Base-by-base conservation (phyloP, 2,113 vertebrate genomes). In the Leiothrix lutea region DNA sequence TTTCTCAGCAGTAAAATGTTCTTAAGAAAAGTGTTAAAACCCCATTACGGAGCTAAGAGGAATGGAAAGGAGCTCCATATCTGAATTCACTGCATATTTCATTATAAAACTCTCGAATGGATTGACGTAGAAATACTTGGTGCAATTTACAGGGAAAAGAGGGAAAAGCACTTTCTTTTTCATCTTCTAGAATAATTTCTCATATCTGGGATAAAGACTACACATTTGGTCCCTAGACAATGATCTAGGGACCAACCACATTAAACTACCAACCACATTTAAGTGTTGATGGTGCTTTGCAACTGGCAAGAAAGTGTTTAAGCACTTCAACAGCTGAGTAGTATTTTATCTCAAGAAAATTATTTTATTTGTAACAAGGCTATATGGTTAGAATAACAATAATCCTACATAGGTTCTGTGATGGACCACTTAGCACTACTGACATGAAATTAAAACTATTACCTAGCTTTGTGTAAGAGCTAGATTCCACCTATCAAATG, bases 31-130 rank as follows among this genome's bases (percentile, higher is more conserved):
- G 58, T 1, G 0, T 94, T 91, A 95, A 93, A 95, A 93, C 56
- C n/a, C 67, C 65, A 54, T 88, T 83, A 75, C 2, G 56, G 29
- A 88, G 67, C 56, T 60, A 80, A 73, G 40, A 77, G 80, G 86
- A 93, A 74, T 44, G 57, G 80, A 44, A 88, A 81, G 42, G 21
- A 45, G 50, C 21, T 53, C 56, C n/a, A 61, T 53, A 75, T 69
- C 73, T 38, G 54, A 95, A 87, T 75, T 82, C 58, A 65, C 45
- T 97, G 78, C 88, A 81, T 95, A 94, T 94, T 96, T 91, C 66
- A 95, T 92, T 73, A 92, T 42, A 36, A 75, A 95, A 90, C 26
- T 60, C 83, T 91, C 10, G 0, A 65, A 64, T 36, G 74, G 58
- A 80, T 31, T 94, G 72, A 56, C 2, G 4, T 12, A 33, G n/a